These are phyloP conservation scores for Peromyscus melanophrys DNA, from an alignment of 2,797 vertebrate species.

Conservation along the genomic window DNA sequence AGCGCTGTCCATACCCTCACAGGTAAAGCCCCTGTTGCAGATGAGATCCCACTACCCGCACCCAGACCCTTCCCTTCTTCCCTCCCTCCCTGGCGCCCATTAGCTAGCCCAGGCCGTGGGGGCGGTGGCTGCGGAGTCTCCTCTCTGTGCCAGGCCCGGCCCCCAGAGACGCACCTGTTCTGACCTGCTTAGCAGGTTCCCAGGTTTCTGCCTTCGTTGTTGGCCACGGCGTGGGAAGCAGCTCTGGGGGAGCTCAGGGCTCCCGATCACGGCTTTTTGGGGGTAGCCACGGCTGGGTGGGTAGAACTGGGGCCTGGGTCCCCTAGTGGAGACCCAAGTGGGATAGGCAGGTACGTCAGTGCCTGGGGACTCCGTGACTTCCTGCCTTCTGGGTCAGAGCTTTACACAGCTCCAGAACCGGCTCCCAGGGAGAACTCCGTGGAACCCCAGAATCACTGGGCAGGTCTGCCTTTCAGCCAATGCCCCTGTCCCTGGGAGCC, in stretches of 20 bases:
- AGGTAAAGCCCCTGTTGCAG: slow-evolving; percentile 28
- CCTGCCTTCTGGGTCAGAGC: slow-evolving; percentile 22
- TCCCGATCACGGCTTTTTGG: slow-evolving; percentile 71
- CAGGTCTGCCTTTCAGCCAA: slow-evolving; percentile 59
- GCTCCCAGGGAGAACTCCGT: slow-evolving; percentile 80
- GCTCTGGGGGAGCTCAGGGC: slow-evolving; percentile 84
- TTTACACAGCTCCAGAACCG: slow-evolving; percentile 56
- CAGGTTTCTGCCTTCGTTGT: slow-evolving; percentile 84
- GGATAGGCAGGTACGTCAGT: background rate
- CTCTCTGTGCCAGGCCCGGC: slow-evolving; percentile 80
- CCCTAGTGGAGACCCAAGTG: slow-evolving; percentile 59
- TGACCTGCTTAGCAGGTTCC: slow-evolving; percentile 89
- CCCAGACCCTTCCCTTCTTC: slow-evolving; percentile 17
- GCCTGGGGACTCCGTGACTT: background rate
- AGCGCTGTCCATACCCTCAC: background rate
- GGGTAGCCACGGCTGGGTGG: slow-evolving; percentile 64
- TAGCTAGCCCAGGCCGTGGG: slow-evolving; percentile 79
- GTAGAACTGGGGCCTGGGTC: slow-evolving; percentile 52
- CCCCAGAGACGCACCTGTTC: slow-evolving; percentile 88
- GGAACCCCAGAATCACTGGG: slow-evolving; percentile 61
- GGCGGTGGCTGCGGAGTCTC: slow-evolving; percentile 77
- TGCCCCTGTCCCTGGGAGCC: slow-evolving; percentile 83
- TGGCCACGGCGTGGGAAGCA: slow-evolving; percentile 82
- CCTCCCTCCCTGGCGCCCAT: slow-evolving; percentile 80
- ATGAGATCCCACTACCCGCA: slow-evolving; percentile 40